Base-by-base conservation (phyloP, 2,797 vertebrate species). In the Smutsia gigantea region DNA sequence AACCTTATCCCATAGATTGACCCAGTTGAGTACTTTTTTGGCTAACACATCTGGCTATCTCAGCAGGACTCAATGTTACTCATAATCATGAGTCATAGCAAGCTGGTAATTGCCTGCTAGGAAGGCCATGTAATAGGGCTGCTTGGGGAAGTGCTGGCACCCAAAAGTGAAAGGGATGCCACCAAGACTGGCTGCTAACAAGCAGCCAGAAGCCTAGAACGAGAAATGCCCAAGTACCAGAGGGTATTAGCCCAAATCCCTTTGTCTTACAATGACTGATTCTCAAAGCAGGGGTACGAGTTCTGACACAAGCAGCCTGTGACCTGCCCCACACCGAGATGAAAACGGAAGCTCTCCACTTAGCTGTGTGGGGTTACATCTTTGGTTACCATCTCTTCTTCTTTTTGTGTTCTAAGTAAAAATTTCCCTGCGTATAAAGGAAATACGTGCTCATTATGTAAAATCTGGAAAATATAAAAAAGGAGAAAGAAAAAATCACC, bases 321-420 rank as follows among this genome's bases (percentile, higher is more conserved):
- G 64, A 29, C 25, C 31, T 87, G 64, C 78, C 5, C 34, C 34
- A 88, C 2, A 29, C 39, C 34, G 72, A 85, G 42, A 55, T 64
- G 21, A 90, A 57, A 91, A 85, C 53, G n/a, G 25, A 94, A 87
- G 53, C 46, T 37, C 34, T 68, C 34, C 49, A 37, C 66, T 42
- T 61, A 93, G 63, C 5, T 39, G 4, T 64, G 27, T 87, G 63
- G 31, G 34, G 37, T 75, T 87, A 64, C 53, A 39, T 37, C 37
- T 55, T 93, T 17, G 9, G 37, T 74, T 31, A 86, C 37, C 9
- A 37, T 78, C 10, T 88, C 34, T 39, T 81, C 9, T 59, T 78
- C 46, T 81, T 59, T 69, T 27, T 88, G 23, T 83, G 68, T 93
- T 79, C 77, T 37, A 77, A 63, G 31, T 55, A 92, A 94, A 88